phyloP scores from a whole-genome alignment of 2,888 invertebrate genomes.

The Euplagia quadripunctaria region DNA sequence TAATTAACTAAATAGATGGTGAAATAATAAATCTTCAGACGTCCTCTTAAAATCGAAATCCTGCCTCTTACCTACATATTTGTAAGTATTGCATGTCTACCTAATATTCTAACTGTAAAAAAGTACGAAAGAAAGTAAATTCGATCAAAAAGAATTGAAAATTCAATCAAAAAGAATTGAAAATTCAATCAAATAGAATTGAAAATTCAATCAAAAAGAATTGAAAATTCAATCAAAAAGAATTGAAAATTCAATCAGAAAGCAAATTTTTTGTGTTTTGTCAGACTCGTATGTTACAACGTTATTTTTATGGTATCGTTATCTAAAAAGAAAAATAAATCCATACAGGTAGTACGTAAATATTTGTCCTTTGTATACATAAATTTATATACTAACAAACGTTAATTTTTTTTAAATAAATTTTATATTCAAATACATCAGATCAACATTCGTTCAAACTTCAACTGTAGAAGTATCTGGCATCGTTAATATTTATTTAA shows the following conservation, averaged over 20 bases:
- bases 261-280: too few relatives aligned
- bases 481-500: constrained; percentile 11
- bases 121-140: not conserved
- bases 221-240: too few relatives aligned
- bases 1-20: not conserved
- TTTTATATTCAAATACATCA: not conserved
- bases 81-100: not conserved
- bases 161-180: too few relatives aligned
- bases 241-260: too few relatives aligned
- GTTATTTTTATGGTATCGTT: not conserved
- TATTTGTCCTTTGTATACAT: not conserved
- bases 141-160: too few relatives aligned
- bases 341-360: not conserved
- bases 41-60: not conserved
- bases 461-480: not conserved
- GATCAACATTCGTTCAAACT: not conserved
- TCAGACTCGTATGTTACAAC: not conserved
- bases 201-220: too few relatives aligned
- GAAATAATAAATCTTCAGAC: not conserved
- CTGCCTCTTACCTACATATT: not conserved
- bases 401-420: not conserved
- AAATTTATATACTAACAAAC: not conserved
- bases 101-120: not conserved
- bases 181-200: too few relatives aligned
- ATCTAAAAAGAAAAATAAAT: not conserved